These are phyloP conservation scores for Cephus spinipes DNA, from an alignment of 2,888 invertebrate genomes.

Conservation along the genomic window DNA sequence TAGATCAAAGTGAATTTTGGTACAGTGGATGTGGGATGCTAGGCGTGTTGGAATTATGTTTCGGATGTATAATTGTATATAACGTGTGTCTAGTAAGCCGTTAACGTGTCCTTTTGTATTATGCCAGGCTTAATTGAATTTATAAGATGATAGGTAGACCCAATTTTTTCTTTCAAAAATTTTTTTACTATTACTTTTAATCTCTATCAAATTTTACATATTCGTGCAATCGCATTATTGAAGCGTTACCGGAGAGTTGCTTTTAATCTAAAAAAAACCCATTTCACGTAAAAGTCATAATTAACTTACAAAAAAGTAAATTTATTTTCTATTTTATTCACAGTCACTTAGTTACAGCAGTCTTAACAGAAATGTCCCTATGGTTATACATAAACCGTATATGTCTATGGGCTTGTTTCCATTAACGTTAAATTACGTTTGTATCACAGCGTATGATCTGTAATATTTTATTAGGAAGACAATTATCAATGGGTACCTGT, in stretches of 20 bases:
- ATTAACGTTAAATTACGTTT: neutral
- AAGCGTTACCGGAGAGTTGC: too few species aligned
- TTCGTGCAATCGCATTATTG: too few species aligned
- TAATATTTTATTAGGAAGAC: neutral
- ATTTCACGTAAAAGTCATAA: neutral
- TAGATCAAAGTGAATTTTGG: neutral
- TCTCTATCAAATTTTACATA: too few species aligned
- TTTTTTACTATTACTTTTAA: too few species aligned
- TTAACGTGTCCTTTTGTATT: slow-evolving; percentile 36
- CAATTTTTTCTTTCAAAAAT: neutral
- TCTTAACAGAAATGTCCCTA: too few species aligned
- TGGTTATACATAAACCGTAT: neutral
- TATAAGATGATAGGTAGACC: neutral
- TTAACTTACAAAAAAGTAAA: neutral
- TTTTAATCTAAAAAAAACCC: too few species aligned
- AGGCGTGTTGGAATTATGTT: neutral
- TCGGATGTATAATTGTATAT: slow-evolving; percentile 27
- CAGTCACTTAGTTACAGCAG: too few species aligned
- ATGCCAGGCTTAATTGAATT: slow-evolving; percentile 32
- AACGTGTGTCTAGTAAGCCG: slow-evolving; percentile 35
- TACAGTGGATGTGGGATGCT: neutral
- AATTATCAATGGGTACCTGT: neutral
- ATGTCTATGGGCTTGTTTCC: neutral
- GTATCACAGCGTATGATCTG: neutral
- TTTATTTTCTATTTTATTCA: neutral